phyloP scores from a whole-genome alignment of 37 sponge, comb jelly and placozoan species.

The Cladorhizidae sp. region DNA sequence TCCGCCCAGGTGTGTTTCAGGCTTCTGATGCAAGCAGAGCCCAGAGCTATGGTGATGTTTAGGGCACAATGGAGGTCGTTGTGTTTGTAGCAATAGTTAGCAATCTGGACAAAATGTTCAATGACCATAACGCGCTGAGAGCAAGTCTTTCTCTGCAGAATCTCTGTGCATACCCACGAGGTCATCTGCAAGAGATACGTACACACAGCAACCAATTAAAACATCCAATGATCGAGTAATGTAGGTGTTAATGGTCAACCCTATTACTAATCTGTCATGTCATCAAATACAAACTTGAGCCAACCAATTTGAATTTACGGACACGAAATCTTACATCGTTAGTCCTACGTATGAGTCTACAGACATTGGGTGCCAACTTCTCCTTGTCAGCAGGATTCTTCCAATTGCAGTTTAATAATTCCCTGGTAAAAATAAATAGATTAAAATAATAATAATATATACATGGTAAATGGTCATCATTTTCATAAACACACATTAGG shows the following conservation, averaged over 20 bases:
- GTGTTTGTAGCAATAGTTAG: constrained; percentile 63
- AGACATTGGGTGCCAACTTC: constrained; percentile 61
- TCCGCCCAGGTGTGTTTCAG: constrained; percentile 66
- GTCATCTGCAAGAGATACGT: constrained; percentile 56
- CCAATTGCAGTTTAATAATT: constrained; percentile 73
- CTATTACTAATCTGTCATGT: too few relatives aligned
- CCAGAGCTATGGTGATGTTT: constrained; percentile 67
- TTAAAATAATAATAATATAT: background rate
- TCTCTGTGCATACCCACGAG: constrained; percentile 78
- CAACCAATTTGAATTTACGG: too few relatives aligned
- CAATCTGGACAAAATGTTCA: constrained; percentile 74
- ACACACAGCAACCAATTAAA: background rate
- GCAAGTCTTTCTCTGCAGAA: constrained; percentile 48
- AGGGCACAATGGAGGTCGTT: constrained; percentile 75
- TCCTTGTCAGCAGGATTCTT: constrained; percentile 66
- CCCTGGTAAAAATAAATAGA: constrained; percentile 24
- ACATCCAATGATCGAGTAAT: too few relatives aligned
- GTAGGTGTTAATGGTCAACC: too few relatives aligned
- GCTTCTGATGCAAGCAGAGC: constrained; percentile 41
- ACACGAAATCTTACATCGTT: constrained; percentile 55
- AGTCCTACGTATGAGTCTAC: constrained; percentile 61
- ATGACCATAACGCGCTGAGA: constrained; percentile 48
- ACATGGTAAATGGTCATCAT: background rate
- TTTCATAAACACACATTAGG: background rate
- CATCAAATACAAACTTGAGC: too few relatives aligned